Percentiles rank a stretch among this genome's conserved stretches.
Conservation (phyloP, 2,888 invertebrate genomes). For the Trachelus tabidus region DNA sequence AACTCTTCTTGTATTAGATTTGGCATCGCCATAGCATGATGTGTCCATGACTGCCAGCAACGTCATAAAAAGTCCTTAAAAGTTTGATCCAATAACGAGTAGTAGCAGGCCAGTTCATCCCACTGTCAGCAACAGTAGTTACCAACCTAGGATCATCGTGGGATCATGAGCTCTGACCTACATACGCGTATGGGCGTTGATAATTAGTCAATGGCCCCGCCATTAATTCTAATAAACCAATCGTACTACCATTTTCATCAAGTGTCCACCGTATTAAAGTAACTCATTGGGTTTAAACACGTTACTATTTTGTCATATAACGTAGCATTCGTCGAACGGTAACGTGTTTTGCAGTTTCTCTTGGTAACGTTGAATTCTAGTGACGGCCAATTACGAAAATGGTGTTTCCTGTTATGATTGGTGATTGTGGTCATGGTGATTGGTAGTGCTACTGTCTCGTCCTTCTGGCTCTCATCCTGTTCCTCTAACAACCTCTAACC, state of each 20-base stretch:
- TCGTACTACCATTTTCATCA: background rate
- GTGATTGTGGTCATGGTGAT: background rate
- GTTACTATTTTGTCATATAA: background rate
- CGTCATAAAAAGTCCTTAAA: background rate
- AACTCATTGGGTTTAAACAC: background rate
- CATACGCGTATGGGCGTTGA: background rate
- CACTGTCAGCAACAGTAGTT: background rate
- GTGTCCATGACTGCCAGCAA: background rate
- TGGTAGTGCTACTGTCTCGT: background rate
- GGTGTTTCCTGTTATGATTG: background rate
- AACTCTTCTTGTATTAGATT: background rate
- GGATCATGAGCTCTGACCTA: background rate
- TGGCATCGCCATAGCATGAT: no score
- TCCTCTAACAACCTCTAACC: background rate
- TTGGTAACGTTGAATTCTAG: background rate
- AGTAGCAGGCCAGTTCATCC: background rate
- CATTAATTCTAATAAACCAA: background rate
- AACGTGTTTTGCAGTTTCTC: background rate
- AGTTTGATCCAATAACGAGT: background rate
- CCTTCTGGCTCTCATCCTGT: background rate
- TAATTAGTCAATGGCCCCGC: background rate
- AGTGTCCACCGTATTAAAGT: background rate
- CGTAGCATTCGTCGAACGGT: background rate
- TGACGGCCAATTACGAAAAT: background rate
- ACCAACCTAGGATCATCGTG: background rate